Evolutionary conservation across 2,888 invertebrate species (phyloP).

Genomic region (Antheraea assamensis): DNA sequence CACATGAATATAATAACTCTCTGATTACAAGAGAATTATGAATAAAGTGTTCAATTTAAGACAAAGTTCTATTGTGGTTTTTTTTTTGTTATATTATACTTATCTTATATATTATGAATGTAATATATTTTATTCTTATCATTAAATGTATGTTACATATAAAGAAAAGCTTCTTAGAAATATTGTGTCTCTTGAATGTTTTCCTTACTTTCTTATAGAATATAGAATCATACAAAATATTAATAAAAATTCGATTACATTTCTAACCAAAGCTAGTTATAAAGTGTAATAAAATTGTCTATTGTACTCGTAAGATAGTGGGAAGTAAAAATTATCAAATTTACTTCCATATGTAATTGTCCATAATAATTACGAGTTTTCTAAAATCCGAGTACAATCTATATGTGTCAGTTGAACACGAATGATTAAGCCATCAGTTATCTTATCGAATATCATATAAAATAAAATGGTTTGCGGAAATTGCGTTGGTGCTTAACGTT

Average conservation of each 20-base stretch:
- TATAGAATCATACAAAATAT: background rate
- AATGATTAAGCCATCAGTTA: background rate
- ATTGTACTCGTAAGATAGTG: background rate
- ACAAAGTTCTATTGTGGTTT: too few relatives aligned
- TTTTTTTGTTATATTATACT: too few relatives aligned
- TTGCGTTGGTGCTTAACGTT: background rate
- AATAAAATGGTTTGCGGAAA: background rate
- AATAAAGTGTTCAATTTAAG: too few relatives aligned
- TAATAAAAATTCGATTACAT: background rate
- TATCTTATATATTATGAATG: too few relatives aligned
- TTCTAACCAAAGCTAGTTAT: background rate
- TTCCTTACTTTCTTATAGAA: background rate
- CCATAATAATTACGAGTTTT: background rate
- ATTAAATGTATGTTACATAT: too few relatives aligned
- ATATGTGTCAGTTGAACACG: conserved; percentile 3
- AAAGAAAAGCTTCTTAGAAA: too few relatives aligned
- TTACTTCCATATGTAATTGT: background rate
- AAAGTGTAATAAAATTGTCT: background rate
- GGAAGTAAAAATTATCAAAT: too few relatives aligned
- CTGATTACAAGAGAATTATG: too few relatives aligned
- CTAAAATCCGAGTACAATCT: background rate
- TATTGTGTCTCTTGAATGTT: background rate
- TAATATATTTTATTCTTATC: too few relatives aligned
- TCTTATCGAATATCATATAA: background rate
- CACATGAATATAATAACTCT: too few relatives aligned